phyloP scores from a whole-genome alignment of 2,113 vertebrate species.

The Microtus oregoni region DNA sequence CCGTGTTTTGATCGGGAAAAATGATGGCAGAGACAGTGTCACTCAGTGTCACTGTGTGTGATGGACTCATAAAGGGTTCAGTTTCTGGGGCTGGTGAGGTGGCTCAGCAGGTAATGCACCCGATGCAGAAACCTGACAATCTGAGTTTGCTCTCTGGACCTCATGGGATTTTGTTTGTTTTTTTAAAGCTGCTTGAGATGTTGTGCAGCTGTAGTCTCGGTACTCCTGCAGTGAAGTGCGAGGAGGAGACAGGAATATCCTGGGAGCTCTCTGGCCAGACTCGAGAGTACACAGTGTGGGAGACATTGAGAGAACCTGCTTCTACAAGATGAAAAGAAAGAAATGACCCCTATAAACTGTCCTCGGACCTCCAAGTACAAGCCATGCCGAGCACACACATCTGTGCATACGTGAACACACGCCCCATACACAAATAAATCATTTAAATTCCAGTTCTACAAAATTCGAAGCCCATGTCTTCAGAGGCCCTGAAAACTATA shows the following conservation, averaged over 20 bases:
- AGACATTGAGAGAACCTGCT: neutral
- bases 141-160: neutral
- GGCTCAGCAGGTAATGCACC: neutral
- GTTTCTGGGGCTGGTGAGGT: neutral
- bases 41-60: neutral
- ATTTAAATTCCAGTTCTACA: neutral
- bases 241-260: neutral
- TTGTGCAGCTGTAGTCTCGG: neutral
- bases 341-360: neutral
- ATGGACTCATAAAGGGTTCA: neutral
- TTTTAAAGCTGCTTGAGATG: neutral
- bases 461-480: neutral
- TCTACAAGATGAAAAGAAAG: neutral
- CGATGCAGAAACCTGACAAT: neutral
- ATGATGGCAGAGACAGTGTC: slow-evolving; percentile 7
- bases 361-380: neutral
- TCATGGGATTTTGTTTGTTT: neutral
- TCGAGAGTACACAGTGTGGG: neutral
- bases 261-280: neutral
- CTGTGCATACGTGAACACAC: neutral
- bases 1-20: neutral
- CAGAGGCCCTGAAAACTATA: neutral
- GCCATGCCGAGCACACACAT: neutral
- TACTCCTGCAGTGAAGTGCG: too few relatives aligned
- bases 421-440: too few relatives aligned